Base-by-base conservation (phyloP, 2,113 vertebrate species). In the Alligator mississippiensis region DNA sequence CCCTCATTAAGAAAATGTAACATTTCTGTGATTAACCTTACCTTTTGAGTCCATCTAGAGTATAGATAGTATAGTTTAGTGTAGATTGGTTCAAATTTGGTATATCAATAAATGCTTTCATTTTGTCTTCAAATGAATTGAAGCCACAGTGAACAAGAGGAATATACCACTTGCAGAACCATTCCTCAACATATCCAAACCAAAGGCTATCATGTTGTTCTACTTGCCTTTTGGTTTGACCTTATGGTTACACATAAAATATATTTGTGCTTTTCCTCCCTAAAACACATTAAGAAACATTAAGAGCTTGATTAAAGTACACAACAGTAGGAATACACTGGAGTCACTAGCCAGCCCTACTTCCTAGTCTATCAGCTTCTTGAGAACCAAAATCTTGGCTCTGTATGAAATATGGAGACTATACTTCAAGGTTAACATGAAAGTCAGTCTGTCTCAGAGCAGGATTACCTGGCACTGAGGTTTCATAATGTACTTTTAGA, bases 391-490 rank as follows among this genome's bases (percentile, higher is more conserved):
- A 96, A 85, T 77, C 59, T 77, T 84, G 70, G 8, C 47, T 95
- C 55, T 58, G 66, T 34, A 75, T 87, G 78, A 61, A 54, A 75
- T 86, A 84, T 68, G 84, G 87, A 70, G 47, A 93, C 28, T 61
- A 79, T 1, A 1, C 91, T 95, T 95, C 91, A 87, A 96, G 47
- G 47, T 47, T 47, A 47, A 93, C 75, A 79, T 68, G 47, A 94
- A 96, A 78, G 80, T 92, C 93, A 96, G 95, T 96, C 90, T 94
- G 84, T 25, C 83, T 96, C 90, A 84, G 89, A 94, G 79, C 19
- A 95, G 95, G 92, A 97, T 97, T 96, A 97, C 78, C 93, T 96
- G 93, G 85, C 93, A 94, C 74, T 86, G 92, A 94, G 93, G 91
- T 82, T 83, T 92, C 90, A 58, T 19, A 83, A 17, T 75, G 61